Evolutionary conservation across 2,888 invertebrate genomes (phyloP).

Genomic region (Rhagonycha lutea): DNA sequence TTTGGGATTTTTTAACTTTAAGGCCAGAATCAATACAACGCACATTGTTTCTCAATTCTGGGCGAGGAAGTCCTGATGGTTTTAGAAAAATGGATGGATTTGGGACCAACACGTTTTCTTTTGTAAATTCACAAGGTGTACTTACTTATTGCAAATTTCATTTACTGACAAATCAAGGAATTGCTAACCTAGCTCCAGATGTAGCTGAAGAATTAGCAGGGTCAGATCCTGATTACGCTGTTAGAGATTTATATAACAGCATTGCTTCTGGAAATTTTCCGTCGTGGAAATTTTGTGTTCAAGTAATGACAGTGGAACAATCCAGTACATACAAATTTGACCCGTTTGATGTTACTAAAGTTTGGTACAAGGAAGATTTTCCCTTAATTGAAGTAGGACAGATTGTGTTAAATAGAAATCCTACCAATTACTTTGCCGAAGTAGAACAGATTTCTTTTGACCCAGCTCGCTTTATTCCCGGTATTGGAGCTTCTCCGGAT

Average conservation of each 20-base stretch:
- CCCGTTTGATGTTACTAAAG: slow-evolving; percentile 92
- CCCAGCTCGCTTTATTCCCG: slow-evolving; percentile 87
- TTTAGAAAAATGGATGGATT: slow-evolving; percentile 79
- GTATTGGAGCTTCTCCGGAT: slow-evolving; percentile 91
- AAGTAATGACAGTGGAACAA: slow-evolving; percentile 86
- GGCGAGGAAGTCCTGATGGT: slow-evolving; percentile 92
- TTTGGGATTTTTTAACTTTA: slow-evolving; percentile 91
- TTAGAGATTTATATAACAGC: slow-evolving; percentile 87
- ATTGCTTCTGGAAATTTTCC: slow-evolving; percentile 76
- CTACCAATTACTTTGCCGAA: slow-evolving; percentile 92
- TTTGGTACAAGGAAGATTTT: slow-evolving; percentile 87
- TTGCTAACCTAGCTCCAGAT: slow-evolving; percentile 74
- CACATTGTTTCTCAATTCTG: slow-evolving; percentile 80
- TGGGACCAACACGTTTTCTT: slow-evolving; percentile 90
- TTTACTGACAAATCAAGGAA: slow-evolving; percentile 87
- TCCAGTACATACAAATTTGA: slow-evolving; percentile 80
- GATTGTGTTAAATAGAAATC: slow-evolving; percentile 84
- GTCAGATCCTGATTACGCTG: slow-evolving; percentile 85
- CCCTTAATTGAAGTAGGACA: slow-evolving; percentile 89
- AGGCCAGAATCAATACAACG: slow-evolving; percentile 89
- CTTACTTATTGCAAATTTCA: slow-evolving; percentile 91
- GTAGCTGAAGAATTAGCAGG: slow-evolving; percentile 72
- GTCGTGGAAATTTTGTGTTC: slow-evolving; percentile 81
- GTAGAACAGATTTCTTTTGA: slow-evolving; percentile 92
- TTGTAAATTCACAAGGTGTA: slow-evolving; percentile 74